Evolutionary conservation across 2,797 vertebrate species (phyloP), one percentile per base, ranked within the genome.

Genomic region (Chelon labrosus): DNA sequence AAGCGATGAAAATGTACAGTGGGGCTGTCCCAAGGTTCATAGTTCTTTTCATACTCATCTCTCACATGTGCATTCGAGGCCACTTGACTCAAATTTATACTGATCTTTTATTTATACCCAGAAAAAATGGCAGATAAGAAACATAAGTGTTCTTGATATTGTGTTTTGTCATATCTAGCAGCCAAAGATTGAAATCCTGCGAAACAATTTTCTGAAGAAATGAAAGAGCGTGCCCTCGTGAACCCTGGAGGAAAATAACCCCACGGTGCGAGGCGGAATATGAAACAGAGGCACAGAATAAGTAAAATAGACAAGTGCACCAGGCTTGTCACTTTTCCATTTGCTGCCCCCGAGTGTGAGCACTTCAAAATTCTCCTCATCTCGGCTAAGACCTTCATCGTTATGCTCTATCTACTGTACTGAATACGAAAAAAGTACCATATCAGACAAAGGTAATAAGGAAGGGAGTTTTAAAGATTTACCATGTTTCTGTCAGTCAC

Each of bases 131-230:
- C 96, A 97, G 96, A 99, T 99, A 98, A 99, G 96, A 99, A 97
- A 95, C 96, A 98, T 99, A 98, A 99, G 96, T 97, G 97, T 96
- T 98, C 96, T 96, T 98, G 96, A 98, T 99, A 97, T 95, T 96
- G 94, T 96, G 95, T 98, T 99, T 98, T 98, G 97, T 98, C 97
- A 98, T 97, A 97, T 97, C 96, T 95, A 92, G 95, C 95, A 94
- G 96, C 95, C 95, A 96, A 96, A 98, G 97, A 99, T 99, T 99
- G 98, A 99, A 99, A 99, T 97, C 96, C 96, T 94, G 96, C 96
- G 96, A 98, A 99, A 99, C 97, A 99, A 99, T 99, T 99, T 99
- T 99, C 98, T 97, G 95, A 95, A 96, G 96, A 99, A 99, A 99
- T 99, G 98, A 97, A 99, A 97, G 96, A 91, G 95, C 93, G 80